These are phyloP conservation scores for Stenurella melanura DNA, from an alignment of 2,888 invertebrate genomes.

Conservation along the genomic window DNA sequence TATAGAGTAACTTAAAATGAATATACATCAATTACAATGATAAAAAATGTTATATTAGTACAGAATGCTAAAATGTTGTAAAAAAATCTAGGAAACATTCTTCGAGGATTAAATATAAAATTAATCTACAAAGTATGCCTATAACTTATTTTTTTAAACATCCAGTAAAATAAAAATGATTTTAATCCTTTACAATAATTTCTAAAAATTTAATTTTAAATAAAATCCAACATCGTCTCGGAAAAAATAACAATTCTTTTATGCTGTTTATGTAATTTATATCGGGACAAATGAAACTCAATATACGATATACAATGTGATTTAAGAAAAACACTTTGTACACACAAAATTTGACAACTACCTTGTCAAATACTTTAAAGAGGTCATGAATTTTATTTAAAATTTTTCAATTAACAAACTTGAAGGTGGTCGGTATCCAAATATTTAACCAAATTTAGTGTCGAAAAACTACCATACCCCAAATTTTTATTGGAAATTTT, in stretches of 20 bases:
- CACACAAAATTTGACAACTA: background rate
- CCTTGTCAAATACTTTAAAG: background rate
- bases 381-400: constrained; percentile 25
- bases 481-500: too few relatives aligned
- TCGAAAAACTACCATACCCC: too few relatives aligned
- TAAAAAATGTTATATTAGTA: background rate
- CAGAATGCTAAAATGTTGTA: background rate
- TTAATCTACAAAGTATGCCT: constrained; percentile 14
- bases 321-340: background rate
- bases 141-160: constrained; percentile 12
- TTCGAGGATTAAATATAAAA: too few relatives aligned
- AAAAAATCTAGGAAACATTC: background rate
- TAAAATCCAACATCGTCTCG: constrained; percentile 19
- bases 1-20: constrained; percentile 23
- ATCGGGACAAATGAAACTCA: background rate
- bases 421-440: constrained; percentile 12
- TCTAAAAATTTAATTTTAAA: constrained; percentile 27
- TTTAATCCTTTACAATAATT: constrained; percentile 10
- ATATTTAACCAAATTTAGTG: background rate
- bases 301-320: background rate
- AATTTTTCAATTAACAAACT: constrained; percentile 9
- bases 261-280: background rate
- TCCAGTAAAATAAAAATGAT: constrained; percentile 18
- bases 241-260: background rate
- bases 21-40: constrained; percentile 27